phyloP scores from a whole-genome alignment of 2,113 vertebrate genomes.

The Zosterops pallidus region DNA sequence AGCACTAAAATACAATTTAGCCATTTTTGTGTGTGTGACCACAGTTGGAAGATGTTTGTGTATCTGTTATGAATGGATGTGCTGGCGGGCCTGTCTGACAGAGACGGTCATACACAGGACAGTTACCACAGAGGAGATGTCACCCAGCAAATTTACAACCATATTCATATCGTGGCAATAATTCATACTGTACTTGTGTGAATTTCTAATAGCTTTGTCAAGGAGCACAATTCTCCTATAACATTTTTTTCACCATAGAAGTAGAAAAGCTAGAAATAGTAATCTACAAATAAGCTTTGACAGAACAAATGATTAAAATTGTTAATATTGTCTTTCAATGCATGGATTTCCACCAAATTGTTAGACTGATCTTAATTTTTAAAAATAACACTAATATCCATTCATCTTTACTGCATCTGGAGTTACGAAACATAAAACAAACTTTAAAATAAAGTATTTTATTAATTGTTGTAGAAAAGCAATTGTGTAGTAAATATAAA shows the following conservation, averaged over 20 bases:
- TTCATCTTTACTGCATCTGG: neutral
- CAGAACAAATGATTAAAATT: neutral
- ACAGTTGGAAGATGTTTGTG: neutral
- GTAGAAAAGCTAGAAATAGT: neutral
- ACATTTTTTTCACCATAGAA: neutral
- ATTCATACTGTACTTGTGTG: neutral
- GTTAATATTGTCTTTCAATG: neutral
- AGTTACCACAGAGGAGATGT: neutral
- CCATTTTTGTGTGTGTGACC: neutral
- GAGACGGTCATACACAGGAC: neutral
- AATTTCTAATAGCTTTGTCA: neutral
- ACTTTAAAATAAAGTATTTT: neutral
- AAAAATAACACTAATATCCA: neutral
- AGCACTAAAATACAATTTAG: neutral
- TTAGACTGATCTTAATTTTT: neutral
- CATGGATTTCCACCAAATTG: neutral
- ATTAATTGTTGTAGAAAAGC: neutral
- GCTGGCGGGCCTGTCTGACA: neutral
- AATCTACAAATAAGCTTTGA: neutral
- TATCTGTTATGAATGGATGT: neutral
- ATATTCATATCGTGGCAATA: neutral
- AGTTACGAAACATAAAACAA: neutral
- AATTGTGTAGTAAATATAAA: neutral
- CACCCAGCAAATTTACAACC: neutral
- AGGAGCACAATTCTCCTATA: neutral